Evolutionary conservation across 2,797 vertebrate genomes (phyloP), one percentile per base, ranked within the genome.

Genomic region (Muscicapa striata): DNA sequence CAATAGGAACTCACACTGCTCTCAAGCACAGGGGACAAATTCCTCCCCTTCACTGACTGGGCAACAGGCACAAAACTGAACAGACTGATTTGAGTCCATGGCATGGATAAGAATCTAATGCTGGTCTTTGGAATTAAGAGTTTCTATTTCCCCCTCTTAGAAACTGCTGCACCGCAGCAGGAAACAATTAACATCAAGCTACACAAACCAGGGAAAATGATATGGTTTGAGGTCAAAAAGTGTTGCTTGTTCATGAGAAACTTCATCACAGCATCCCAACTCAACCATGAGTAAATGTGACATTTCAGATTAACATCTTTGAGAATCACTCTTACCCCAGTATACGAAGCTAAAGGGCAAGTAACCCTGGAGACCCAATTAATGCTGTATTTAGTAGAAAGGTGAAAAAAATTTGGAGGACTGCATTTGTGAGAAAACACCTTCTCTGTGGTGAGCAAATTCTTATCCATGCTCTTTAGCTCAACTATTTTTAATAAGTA

Each of bases 401-500:
- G 21, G 34, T 29, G 10, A 3, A 72, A 58, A 77, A 77, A 68
- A 68, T 2, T 2, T 7, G 21, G 14, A 87, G n/a, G 58, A 64
- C 11, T 34, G 36, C 24, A 62, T 46, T 66, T 57, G 19, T 32
- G 45, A 55, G 49, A 85, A 78, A 79, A 2, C 9, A 10, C 13
- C n/a, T 46, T 66, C 52, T 36, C 74, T 74, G 16, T 10, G 62
- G 46, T 30, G 63, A 93, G 52, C 43, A 72, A 9, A 89, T 93
- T 62, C 87, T 94, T 66, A 88, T 46, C 58, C 6, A 11, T 48
- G 55, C 22, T 91, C 82, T 62, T 75, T 22, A 24, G 61, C 62
- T 85, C 69, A 75, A 83, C 82, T 91, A 48, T 90, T 92, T 96
- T 93, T 87, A 94, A 91, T 89, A 94, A 75, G 55, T 38, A 72